Evolutionary conservation across 2,888 invertebrate genomes (phyloP), one percentile per base, ranked within the genome.

Genomic region (Crocallis elinguaria): DNA sequence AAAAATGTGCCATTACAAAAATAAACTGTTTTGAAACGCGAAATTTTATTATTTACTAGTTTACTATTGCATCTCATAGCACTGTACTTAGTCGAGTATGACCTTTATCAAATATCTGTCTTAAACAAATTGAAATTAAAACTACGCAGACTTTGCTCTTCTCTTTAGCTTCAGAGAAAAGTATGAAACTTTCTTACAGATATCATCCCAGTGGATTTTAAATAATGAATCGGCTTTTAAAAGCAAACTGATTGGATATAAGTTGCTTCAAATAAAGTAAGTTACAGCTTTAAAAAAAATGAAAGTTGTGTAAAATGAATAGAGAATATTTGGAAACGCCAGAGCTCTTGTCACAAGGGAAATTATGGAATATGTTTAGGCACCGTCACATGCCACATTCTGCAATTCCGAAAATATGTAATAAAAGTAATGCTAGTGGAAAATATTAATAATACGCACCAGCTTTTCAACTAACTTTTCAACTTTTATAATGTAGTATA

Each of bases 321-420:
- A 30, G 16, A 30, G 30, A 38, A 46, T 37, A 38, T 46, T 46
- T 46, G 38, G 30, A 37, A 37, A 37, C 12, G 35, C 12, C 21
- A 21, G 36, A 29, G 30, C 37, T 52, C 55, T 56, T 62, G 77
- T 70, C 80, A 60, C 79, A 60, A 36, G 80, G 80, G 78, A 80
- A 80, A 79, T 80, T 79, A 79, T 72, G 66, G 66, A 62, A 70
- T 67, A 73, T 33, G 41, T 25, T 45, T 38, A 45, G 39, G 39
- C 27, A 45, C 25, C 37, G 21, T 27, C 51, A 45, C 35, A 39
- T 39, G 39, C 39, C 39, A 36, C 45, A 51, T 57, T 61, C n/a
- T 57, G 30, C 27, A 35, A 21, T 49, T 41, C 30, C 19, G 14
- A 16, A 49, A 49, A 21, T 23, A 32, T n/a, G 42, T 29, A 4